Conservation (phyloP, 1,140 invertebrate species). For the Araneus ventricosus region DNA sequence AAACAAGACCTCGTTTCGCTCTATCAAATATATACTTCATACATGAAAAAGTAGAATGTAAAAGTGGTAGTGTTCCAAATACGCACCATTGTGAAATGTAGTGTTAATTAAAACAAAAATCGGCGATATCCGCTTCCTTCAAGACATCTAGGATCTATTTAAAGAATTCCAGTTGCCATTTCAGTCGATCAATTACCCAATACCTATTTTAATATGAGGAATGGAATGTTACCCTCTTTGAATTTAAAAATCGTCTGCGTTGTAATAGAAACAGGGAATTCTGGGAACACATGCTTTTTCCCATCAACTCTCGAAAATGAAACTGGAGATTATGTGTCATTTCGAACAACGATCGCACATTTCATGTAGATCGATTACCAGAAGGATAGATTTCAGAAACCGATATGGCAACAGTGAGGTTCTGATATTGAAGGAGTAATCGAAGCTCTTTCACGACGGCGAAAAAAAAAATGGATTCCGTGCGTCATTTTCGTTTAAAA, state of each 20-base stretch:
- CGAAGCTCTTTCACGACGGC: neutral
- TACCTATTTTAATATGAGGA: neutral
- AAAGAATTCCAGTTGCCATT: too few relatives aligned
- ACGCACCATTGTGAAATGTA: too few relatives aligned
- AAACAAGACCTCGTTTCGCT: too few relatives aligned
- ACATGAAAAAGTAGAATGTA: too few relatives aligned
- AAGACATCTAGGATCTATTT: too few relatives aligned
- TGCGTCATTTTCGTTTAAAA: neutral
- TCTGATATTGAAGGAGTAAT: neutral
- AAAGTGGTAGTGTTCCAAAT: too few relatives aligned
- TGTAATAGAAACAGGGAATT: too few relatives aligned
- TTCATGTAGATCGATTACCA: neutral
- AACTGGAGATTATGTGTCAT: neutral
- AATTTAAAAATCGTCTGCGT: neutral
- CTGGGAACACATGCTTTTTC: neutral
- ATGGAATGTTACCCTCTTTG: neutral
- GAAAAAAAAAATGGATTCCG: too few relatives aligned
- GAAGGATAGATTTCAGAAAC: neutral
- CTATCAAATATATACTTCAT: too few relatives aligned
- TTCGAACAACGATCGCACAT: neutral
- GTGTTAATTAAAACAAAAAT: too few relatives aligned
- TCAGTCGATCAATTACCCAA: neutral
- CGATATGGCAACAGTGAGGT: neutral
- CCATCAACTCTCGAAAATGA: neutral
- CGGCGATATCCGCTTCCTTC: too few relatives aligned